Evolutionary conservation across 2,113 vertebrate species (phyloP).

Genomic region (Pelusios castaneus): DNA sequence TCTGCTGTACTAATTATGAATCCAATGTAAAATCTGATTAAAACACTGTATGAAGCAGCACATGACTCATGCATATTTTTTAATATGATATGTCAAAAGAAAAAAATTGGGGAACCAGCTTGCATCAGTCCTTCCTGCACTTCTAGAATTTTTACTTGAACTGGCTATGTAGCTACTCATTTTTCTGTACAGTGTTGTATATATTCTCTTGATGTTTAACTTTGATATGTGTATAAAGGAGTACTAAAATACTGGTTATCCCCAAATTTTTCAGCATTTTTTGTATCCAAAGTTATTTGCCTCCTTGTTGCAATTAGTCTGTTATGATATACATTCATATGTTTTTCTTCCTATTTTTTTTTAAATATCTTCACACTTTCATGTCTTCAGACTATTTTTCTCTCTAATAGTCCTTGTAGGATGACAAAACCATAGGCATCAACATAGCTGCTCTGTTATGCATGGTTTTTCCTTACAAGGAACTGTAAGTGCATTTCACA

Average conservation of each 20-base stretch:
- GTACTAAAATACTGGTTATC: background rate
- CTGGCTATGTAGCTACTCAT: background rate
- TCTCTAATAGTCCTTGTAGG: background rate
- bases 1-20: conserved; percentile 7
- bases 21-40: background rate
- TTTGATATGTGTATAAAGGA: background rate
- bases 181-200: background rate
- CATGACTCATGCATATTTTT: background rate
- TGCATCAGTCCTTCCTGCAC: background rate
- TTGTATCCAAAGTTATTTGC: background rate
- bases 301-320: background rate
- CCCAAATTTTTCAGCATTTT: too few species aligned
- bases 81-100: background rate
- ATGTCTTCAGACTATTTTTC: background rate
- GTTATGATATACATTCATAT: background rate
- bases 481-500: background rate
- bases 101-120: background rate
- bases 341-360: background rate
- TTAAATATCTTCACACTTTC: background rate
- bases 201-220: background rate
- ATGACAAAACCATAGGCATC: background rate
- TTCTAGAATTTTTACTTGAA: background rate
- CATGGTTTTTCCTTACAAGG: background rate
- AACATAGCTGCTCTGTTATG: background rate
- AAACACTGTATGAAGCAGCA: background rate